phyloP scores from a whole-genome alignment of 1,140 invertebrate genomes.

The Branchinecta lindahli region DNA sequence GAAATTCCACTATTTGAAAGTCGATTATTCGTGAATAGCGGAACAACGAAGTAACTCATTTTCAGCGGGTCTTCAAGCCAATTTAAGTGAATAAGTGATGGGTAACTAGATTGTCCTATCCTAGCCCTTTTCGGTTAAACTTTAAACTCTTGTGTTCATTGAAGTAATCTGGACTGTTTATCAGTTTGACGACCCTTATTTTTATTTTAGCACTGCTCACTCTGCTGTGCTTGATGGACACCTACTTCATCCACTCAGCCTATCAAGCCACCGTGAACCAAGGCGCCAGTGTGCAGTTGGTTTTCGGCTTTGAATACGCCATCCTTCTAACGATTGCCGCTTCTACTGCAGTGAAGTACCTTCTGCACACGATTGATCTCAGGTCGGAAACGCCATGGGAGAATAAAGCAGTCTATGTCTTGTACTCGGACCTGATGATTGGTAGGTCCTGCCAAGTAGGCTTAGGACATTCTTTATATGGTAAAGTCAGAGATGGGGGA shows the following conservation, averaged over 20 bases:
- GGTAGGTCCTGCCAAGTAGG: constrained; percentile 42
- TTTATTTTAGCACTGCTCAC: constrained; percentile 46
- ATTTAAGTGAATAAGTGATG: no score
- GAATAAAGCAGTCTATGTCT: constrained; percentile 90
- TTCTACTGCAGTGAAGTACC: constrained; percentile 89
- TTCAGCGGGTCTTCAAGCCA: no score
- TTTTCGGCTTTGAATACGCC: constrained; percentile 99
- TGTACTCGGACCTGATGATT: constrained; percentile 92
- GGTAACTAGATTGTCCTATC: no score
- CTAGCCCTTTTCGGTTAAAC: no score
- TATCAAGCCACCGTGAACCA: constrained; percentile 85
- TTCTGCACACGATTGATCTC: constrained; percentile 81
- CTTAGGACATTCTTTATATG: background rate
- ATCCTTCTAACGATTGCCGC: constrained; percentile 85
- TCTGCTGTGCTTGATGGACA: constrained; percentile 64
- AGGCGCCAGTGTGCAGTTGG: constrained; percentile 92
- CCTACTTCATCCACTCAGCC: constrained; percentile 81
- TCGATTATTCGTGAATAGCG: no score
- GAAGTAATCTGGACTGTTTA: no score
- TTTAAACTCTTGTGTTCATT: no score
- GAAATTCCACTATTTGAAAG: no score
- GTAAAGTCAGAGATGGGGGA: no score
- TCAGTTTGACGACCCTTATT: background rate
- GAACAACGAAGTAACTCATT: no score
- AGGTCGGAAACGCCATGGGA: constrained; percentile 97